These are phyloP conservation scores for Hypercompe scribonia DNA, from an alignment of 2,888 invertebrate genomes.

Conservation along the genomic window DNA sequence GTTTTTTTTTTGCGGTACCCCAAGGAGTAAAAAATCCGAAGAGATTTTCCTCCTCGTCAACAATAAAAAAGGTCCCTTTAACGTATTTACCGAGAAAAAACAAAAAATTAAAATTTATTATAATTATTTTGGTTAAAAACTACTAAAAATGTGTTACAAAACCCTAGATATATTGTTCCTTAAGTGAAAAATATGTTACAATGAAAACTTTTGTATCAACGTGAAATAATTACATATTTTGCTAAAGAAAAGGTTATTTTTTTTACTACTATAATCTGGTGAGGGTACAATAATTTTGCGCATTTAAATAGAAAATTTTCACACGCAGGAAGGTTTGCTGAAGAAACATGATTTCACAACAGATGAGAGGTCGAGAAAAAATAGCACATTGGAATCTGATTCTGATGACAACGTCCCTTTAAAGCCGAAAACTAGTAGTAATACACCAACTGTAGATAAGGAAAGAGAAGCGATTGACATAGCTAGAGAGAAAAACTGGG, in stretches of 20 bases:
- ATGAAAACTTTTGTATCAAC: no score
- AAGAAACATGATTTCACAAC: constrained; percentile 78
- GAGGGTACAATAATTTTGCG: neutral
- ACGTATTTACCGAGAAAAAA: no score
- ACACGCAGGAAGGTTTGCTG: constrained; percentile 75
- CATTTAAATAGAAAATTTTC: neutral
- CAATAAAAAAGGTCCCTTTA: no score
- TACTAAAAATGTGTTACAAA: no score
- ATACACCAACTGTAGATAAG: constrained; percentile 75
- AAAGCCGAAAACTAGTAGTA: constrained; percentile 72
- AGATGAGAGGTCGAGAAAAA: constrained; percentile 76
- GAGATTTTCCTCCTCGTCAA: no score
- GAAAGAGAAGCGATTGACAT: constrained; percentile 84
- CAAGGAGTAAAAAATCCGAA: no score
- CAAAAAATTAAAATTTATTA: no score
- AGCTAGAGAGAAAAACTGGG: constrained; percentile 85
- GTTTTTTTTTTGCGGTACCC: no score
- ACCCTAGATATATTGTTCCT: no score
- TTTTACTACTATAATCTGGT: neutral
- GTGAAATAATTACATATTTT: no score
- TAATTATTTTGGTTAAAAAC: no score
- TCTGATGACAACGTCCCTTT: constrained; percentile 82
- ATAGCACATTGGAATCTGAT: constrained; percentile 80
- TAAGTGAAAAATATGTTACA: no score
- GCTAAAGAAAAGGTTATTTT: neutral